Evolutionary conservation across 64 coral and sea anemone species (phyloP).

Genomic region (Pocillopora damicornis): DNA sequence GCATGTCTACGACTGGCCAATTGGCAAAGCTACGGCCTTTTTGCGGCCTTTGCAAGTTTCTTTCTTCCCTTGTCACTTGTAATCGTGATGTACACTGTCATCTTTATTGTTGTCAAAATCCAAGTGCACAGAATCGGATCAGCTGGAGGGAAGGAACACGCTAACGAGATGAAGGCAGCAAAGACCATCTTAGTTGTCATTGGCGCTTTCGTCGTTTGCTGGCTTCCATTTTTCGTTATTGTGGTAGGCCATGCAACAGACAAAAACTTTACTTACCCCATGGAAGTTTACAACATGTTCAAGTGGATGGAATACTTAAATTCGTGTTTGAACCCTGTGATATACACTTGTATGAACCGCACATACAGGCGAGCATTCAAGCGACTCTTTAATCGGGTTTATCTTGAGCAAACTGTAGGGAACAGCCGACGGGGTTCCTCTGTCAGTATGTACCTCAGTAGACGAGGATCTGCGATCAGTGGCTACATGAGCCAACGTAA

Average conservation of each 20-base stretch:
- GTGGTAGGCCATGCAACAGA: conserved; percentile 64
- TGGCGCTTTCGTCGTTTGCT: conserved; percentile 79
- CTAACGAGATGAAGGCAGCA: conserved; percentile 83
- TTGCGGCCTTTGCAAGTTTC: conserved; percentile 47
- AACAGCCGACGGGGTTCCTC: not conserved
- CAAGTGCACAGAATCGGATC: conserved; percentile 55
- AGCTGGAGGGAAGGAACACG: conserved; percentile 41
- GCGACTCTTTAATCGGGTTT: conserved; percentile 57
- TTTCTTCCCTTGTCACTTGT: conserved; percentile 62
- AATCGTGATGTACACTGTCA: conserved; percentile 62
- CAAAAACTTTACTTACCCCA: conserved; percentile 10
- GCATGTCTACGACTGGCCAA: conserved; percentile 3
- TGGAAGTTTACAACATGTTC: conserved; percentile 47
- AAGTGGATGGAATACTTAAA: conserved; percentile 90
- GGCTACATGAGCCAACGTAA: conserved; percentile 17
- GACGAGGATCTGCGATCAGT: conserved; percentile 35
- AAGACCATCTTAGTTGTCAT: conserved; percentile 90
- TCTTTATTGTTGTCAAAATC: conserved; percentile 57
- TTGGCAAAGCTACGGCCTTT: conserved; percentile 49
- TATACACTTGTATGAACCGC: conserved; percentile 86
- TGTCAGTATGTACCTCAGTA: conserved; percentile 20
- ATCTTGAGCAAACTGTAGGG: conserved; percentile 30
- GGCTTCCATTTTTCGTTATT: conserved; percentile 76
- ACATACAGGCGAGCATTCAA: conserved; percentile 70
- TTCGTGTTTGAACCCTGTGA: conserved; percentile 82